Evolutionary conservation across 1,140 invertebrate species (phyloP).

Genomic region (Drosophila ohnishii): DNA sequence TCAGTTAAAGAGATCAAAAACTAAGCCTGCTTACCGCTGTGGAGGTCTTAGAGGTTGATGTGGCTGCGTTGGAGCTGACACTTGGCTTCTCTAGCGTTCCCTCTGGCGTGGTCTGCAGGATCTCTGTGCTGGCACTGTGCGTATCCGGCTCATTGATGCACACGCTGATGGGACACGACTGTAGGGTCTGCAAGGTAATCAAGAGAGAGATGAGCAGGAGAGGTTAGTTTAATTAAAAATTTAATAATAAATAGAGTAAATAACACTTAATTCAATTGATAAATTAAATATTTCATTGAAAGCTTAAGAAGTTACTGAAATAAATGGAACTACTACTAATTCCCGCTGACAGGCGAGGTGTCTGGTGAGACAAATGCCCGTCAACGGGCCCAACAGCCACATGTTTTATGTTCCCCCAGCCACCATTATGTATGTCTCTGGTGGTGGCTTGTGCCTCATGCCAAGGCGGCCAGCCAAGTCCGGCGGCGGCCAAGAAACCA

Average conservation of each 20-base stretch:
- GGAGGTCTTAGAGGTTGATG: not conserved
- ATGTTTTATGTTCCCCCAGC: not conserved
- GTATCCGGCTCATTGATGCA: conserved; percentile 80
- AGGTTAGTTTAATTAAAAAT: not conserved
- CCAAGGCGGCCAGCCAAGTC: conserved; percentile 33
- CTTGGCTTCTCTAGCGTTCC: conserved; percentile 73
- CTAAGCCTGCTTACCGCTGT: not conserved
- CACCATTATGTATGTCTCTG: not conserved
- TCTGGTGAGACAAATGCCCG: conserved; percentile 62
- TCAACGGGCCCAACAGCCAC: conserved; percentile 27
- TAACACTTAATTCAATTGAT: no score
- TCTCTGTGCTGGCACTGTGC: conserved; percentile 72
- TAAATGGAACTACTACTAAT: not conserved
- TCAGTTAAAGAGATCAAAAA: no score
- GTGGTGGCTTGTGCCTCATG: conserved; percentile 22
- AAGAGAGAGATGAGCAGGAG: not conserved
- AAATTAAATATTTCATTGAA: no score
- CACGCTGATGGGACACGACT: conserved; percentile 73
- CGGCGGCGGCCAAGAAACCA: not conserved
- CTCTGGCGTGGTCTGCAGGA: conserved; percentile 70
- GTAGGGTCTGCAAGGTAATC: conserved; percentile 64
- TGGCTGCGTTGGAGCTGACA: not conserved
- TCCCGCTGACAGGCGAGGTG: conserved; percentile 49
- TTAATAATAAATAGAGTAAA: no score
- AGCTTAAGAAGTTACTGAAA: no score